Percentiles rank a stretch among this genome's conserved stretches.
phyloP scores from a whole-genome alignment of 2,113 vertebrate genomes.

The Rhabdornis inornatus region DNA sequence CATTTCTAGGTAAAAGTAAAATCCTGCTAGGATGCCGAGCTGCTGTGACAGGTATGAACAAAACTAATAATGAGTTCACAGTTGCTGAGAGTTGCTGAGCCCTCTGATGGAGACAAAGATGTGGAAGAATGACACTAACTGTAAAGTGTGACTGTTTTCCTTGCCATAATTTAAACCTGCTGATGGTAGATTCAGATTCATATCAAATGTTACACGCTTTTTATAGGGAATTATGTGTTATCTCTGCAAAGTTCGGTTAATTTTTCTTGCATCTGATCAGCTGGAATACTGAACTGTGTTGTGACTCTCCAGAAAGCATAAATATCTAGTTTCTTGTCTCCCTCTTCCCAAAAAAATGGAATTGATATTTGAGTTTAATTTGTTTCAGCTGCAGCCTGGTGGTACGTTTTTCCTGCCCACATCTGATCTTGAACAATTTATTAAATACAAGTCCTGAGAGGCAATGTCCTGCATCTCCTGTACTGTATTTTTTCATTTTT shows the following conservation, averaged over 20 bases:
- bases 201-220: not conserved
- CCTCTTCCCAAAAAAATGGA: not conserved
- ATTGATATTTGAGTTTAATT: not conserved
- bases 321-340: not conserved
- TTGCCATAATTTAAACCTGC: not conserved
- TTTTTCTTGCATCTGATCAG: not conserved
- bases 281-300: not conserved
- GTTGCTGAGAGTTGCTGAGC: not conserved
- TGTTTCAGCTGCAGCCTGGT: not conserved
- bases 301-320: not conserved
- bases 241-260: not conserved
- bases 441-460: not conserved
- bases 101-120: not conserved
- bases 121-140: not conserved
- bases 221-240: not conserved
- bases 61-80: not conserved
- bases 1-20: not conserved
- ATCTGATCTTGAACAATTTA: not conserved
- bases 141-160: not conserved
- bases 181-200: not conserved
- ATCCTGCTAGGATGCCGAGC: not conserved
- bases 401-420: not conserved
- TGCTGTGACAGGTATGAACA: not conserved
- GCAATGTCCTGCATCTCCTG: not conserved
- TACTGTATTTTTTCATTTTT: not conserved